Evolutionary conservation across 2,888 invertebrate species (phyloP), one percentile per base, ranked within the genome.

Genomic region (Leptinotarsa haldemani): DNA sequence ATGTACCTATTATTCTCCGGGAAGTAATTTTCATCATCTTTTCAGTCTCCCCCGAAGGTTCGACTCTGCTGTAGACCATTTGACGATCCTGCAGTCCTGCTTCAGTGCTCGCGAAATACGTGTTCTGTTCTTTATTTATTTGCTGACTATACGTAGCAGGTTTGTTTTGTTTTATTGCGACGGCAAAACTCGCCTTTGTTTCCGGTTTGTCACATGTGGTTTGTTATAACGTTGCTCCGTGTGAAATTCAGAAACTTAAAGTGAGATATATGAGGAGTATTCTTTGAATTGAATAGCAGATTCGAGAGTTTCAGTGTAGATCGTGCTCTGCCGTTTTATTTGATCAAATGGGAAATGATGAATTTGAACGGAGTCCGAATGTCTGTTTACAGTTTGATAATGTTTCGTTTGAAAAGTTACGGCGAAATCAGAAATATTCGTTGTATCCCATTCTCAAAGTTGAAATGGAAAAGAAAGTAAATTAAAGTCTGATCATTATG

Each of bases 201-300:
- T 56, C 20, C 56, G 56, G 56, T 56, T 56, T 56, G 56, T 56
- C 56, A 56, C 56, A 22, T 56, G 56, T 56, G 56, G 56, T 56
- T 56, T 56, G 56, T 56, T 15, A 22, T 12, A 15, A 56, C 15
- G 56, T 56, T 25, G 56, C 22, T 22, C 15, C 56, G 4, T 22
- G 22, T 56, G 56, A 56, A 13, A 56, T 22, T 56, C 56, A 4
- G 22, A 12, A 22, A 56, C 56, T 56, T 56, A 4, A 56, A 22
- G 22, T 22, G 20, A 15, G 22, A 56, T 56, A 22, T 56, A 56
- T 56, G 56, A 15, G 13, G 15, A 22, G 22, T 15, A 4, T 22
- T 56, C 25, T 25, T 56, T 1, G 20, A 56, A 56, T 56, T 22
- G 56, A 56, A 56, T 56, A 22, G 12, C 22, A 15, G 22, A 56